Conservation (phyloP, 2,888 invertebrate genomes). For the Xylota sylvarum region DNA sequence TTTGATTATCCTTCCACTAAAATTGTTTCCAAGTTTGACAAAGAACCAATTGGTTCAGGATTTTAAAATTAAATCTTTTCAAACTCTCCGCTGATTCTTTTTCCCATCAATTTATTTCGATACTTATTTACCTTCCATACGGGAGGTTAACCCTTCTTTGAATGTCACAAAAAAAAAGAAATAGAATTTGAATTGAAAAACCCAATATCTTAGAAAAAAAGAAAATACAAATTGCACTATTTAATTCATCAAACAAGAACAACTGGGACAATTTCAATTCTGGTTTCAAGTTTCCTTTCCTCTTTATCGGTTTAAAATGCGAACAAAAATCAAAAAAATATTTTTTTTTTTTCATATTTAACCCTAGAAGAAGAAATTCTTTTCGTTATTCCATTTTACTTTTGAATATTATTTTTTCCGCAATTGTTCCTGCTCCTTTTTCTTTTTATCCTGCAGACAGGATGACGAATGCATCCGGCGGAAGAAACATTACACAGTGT, state of each 20-base stretch:
- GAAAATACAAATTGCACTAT: slow-evolving; percentile 4
- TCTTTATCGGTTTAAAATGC: slow-evolving; percentile 3
- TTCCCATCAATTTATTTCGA: too few species aligned
- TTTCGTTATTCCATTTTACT: slow-evolving; percentile 27
- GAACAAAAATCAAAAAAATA: slow-evolving; percentile 8
- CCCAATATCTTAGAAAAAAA: too few species aligned
- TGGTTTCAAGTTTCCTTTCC: slow-evolving; percentile 15
- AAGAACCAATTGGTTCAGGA: too few species aligned
- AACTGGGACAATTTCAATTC: slow-evolving; percentile 9
- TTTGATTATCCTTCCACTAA: too few species aligned
- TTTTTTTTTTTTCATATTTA: slow-evolving; percentile 30
- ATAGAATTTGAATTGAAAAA: too few species aligned
- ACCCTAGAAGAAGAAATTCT: slow-evolving; percentile 46
- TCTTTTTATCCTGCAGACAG: slow-evolving; percentile 35
- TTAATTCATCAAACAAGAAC: slow-evolving; percentile 10
- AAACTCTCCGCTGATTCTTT: too few species aligned
- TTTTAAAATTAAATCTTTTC: too few species aligned
- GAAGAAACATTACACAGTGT: slow-evolving; percentile 75
- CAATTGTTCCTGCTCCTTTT: slow-evolving; percentile 10
- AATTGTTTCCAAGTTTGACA: too few species aligned
- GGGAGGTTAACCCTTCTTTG: too few species aligned
- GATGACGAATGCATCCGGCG: slow-evolving; percentile 76
- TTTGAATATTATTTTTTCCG: slow-evolving; percentile 44
- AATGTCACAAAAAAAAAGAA: too few species aligned
- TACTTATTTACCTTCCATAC: too few species aligned